phyloP scores from a whole-genome alignment of 2,113 vertebrate species.

The Seriola quinqueradiata region DNA sequence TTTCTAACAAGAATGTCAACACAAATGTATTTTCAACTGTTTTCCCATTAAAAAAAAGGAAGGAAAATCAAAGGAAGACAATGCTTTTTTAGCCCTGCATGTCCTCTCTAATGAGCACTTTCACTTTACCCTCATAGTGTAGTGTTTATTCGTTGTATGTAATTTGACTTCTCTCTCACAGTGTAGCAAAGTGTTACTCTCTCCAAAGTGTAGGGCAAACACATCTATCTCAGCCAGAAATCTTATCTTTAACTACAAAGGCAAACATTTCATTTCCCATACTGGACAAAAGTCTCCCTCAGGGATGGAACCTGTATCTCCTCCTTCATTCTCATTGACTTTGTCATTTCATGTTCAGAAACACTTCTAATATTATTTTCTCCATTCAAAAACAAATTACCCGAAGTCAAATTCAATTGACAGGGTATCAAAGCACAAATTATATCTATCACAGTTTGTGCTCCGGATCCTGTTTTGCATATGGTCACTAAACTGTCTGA shows the following conservation, averaged over 20 bases:
- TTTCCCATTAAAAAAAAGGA: not conserved
- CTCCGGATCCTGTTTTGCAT: slow-evolving; percentile 38
- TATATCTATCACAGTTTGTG: slow-evolving; percentile 21
- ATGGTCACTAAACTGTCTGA: slow-evolving; percentile 43
- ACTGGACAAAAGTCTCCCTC: not conserved
- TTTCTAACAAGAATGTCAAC: not conserved
- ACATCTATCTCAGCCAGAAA: slow-evolving; percentile 3
- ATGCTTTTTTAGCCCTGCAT: not conserved
- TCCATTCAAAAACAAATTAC: slow-evolving; percentile 35
- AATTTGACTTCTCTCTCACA: slow-evolving; percentile 47
- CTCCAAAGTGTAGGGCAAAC: slow-evolving; percentile 16
- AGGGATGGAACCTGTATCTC: not conserved
- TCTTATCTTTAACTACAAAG: slow-evolving; percentile 8
- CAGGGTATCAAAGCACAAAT: slow-evolving; percentile 33
- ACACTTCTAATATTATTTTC: slow-evolving; percentile 1
- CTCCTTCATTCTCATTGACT: slow-evolving; percentile 10
- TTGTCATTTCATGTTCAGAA: not conserved
- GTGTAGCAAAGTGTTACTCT: slow-evolving; percentile 12
- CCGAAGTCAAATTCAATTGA: slow-evolving; percentile 27
- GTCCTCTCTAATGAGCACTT: slow-evolving; percentile 45
- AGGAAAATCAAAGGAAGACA: not conserved
- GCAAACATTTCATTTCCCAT: slow-evolving; percentile 43
- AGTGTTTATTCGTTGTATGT: slow-evolving; percentile 26
- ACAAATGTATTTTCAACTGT: not conserved
- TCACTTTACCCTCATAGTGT: slow-evolving; percentile 17